phyloP scores from a whole-genome alignment of 2,797 vertebrate species.

The Trachops cirrhosus region DNA sequence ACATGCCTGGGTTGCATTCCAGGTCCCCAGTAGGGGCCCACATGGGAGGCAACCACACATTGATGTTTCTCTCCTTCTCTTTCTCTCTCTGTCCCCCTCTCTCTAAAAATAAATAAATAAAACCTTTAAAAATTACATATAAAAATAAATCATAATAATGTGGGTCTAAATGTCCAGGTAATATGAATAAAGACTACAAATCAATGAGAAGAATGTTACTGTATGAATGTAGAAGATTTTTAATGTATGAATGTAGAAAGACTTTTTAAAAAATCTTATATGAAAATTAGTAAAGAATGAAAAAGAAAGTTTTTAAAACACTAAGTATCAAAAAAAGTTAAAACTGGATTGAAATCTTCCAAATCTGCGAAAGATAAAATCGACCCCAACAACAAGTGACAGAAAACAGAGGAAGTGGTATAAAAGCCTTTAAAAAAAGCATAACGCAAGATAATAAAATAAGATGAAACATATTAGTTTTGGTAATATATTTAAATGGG shows the following conservation, averaged over 20 bases:
- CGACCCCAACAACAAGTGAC: not conserved
- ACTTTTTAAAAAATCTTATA: not conserved
- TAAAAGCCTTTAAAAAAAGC: not conserved
- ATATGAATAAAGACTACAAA: not conserved
- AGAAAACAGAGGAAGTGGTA: conserved; percentile 30
- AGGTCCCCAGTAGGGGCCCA: too few species aligned
- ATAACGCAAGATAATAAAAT: not conserved
- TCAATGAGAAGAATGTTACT: not conserved
- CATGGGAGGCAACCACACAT: too few species aligned
- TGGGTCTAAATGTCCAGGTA: not conserved
- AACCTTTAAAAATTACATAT: not conserved
- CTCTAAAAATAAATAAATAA: too few species aligned
- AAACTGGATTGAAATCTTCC: not conserved
- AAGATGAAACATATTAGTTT: not conserved
- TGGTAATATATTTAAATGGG: not conserved
- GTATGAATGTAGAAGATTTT: not conserved
- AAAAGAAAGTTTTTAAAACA: conserved; percentile 27
- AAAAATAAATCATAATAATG: not conserved
- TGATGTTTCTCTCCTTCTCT: too few species aligned
- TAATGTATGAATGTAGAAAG: not conserved
- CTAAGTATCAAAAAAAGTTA: not conserved
- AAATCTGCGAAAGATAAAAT: conserved; percentile 4
- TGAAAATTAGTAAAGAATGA: conserved; percentile 1
- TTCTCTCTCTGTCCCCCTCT: too few species aligned
- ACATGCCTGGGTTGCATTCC: too few species aligned